Base-by-base conservation (phyloP, 92 coral and sea anemone species). In the Anthopleura xanthogrammica region DNA sequence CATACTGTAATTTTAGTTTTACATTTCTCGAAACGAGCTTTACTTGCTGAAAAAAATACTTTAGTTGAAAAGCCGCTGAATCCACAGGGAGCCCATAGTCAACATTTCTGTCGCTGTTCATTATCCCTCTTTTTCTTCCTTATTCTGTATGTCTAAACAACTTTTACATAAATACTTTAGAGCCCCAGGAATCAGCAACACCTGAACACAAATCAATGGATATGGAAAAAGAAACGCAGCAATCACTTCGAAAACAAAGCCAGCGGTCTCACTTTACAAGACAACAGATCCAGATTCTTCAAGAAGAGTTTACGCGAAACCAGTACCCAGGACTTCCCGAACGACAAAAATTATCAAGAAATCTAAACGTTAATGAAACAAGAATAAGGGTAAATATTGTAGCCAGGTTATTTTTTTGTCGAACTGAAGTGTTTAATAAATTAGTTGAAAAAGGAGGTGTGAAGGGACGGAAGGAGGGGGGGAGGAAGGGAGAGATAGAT, bases 221-320 rank as follows among this genome's bases (percentile, higher is more conserved):
- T 20, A 19, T 16, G 16, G 52, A 7, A 43, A 46, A 52, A 52
- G 16, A 52, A 5, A 40, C 58, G 13, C 58, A 42, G 65, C 41
- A 23, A 68, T 11, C 42, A 23, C 74, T 68, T 0, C 60, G 60
- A 13, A 81, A 81, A 39, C 41, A 56, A 65, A 81, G 84, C 16
- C 84, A 81, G 64, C 91, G 93, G 57, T 87, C 91, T 73, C 89
- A 78, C 77, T 90, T 90, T 72, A 84, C 90, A 72, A 80, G 85
- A 23, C 62, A 80, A 14, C 91, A 90, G 77, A 80, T 86, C 23
- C 77, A 77, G 48, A 82, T 79, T 50, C 87, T 90, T 8, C 85
- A 90, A 57, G 76, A 76, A 56, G 89, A 90, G 80, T 90, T 87
- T 75, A 80, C 70, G 64, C 72, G 48, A 46, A 90, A 87, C 82